Evolutionary conservation across 1,140 invertebrate species (phyloP), one percentile per base, ranked within the genome.

Genomic region (Gryon sp.): DNA sequence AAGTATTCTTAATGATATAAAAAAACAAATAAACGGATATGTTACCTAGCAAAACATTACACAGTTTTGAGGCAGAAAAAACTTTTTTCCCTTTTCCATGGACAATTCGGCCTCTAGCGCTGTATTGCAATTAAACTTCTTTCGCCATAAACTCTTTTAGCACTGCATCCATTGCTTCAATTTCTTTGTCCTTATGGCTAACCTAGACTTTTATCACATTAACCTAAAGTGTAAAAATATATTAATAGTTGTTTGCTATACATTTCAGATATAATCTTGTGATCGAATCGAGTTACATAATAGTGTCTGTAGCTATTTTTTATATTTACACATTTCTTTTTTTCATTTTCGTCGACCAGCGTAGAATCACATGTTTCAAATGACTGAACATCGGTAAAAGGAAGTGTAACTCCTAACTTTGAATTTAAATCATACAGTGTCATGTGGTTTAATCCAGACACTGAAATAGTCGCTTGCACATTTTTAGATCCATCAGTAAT

Each of bases 61-160:
- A 32, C n/a, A 32, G 4, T 32, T n/a, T 32, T 11, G 28, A 7
- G n/a, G 28, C 28, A 32, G 28, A 32, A 9, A 32, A 32, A 32
- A 7, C 28, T 11, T 32, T 32, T n/a, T 32, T 6, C 9, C 28
- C n/a, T 46, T 46, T n/a, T 24, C 24, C 8, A 28, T 46, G n/a
- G 1, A 46, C 6, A 46, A 46, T 18, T 46, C 43, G 11, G 8
- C 43, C 43, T 28, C 28, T 46, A 18, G 16, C 43, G 16, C 43
- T 46, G 4, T 46, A 46, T 12, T 46, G 24, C 7, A 46, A 15
- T 28, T 46, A 12, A 4, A 46, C 14, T 15, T 28, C 6, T 46
- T 46, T 46, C 2, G 24, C 11, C 24, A 46, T n/a, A 8, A 46
- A 14, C 28, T 46, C 43, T 46, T 46, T n/a, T n/a, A n/a, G n/a